Conservation (phyloP, 92 coral and sea anemone species). For the Hydrozoanthus gracilis region DNA sequence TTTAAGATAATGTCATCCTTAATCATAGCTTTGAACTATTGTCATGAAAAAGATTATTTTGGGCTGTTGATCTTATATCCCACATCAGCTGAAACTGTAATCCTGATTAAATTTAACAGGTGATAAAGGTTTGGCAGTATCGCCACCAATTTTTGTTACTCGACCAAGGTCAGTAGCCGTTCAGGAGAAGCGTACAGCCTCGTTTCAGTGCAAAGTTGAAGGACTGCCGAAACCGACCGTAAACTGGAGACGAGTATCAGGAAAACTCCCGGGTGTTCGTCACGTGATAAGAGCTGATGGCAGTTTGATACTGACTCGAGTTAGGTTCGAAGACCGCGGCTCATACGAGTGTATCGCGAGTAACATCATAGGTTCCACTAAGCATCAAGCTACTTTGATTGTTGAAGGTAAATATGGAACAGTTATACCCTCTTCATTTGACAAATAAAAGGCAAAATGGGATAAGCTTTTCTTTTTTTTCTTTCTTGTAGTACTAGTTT, state of each 20-base stretch:
- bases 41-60: too few relatives aligned
- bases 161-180: neutral
- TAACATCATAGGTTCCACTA: conserved; percentile 7
- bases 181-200: neutral
- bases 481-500: neutral
- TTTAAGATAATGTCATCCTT: too few relatives aligned
- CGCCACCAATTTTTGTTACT: neutral
- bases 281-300: neutral
- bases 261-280: neutral
- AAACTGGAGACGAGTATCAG: conserved; percentile 12
- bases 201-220: conserved; percentile 8
- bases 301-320: neutral
- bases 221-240: neutral
- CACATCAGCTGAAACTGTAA: too few relatives aligned
- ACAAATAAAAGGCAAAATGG: neutral
- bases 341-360: conserved; percentile 4
- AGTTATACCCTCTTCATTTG: neutral
- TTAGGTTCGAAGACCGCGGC: conserved; percentile 1
- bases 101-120: neutral
- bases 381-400: neutral
- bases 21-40: too few relatives aligned
- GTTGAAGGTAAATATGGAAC: neutral
- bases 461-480: neutral
- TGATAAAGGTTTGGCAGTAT: conserved; percentile 4
- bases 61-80: too few relatives aligned